phyloP scores from a whole-genome alignment of 2,113 vertebrate species.

The Corythaeola cristata region DNA sequence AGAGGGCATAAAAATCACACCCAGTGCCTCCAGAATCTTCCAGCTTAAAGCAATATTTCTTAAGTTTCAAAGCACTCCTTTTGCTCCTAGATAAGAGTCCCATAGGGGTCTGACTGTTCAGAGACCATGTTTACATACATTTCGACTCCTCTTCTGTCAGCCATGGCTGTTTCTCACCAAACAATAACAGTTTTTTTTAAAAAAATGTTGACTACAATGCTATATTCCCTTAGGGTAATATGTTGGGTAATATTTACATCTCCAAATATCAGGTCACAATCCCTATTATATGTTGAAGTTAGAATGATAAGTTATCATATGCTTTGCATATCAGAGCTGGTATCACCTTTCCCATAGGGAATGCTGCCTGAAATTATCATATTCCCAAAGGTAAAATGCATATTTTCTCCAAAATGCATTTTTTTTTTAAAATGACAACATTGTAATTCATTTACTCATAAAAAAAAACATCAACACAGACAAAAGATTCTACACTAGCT shows the following conservation, averaged over 20 bases:
- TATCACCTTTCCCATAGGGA: conserved; percentile 87
- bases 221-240: conserved; percentile 83
- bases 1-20: conserved; percentile 74
- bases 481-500: conserved; percentile 76
- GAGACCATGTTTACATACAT: conserved; percentile 67
- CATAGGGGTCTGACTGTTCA: conserved; percentile 65
- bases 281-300: conserved; percentile 83
- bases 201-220: conserved; percentile 77
- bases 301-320: conserved; percentile 87
- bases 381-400: conserved; percentile 86
- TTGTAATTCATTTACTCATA: conserved; percentile 77
- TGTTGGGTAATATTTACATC: conserved; percentile 84
- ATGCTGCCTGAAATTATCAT: conserved; percentile 84
- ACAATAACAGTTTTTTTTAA: conserved; percentile 64
- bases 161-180: conserved; percentile 74
- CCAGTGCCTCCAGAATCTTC: conserved; percentile 79
- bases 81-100: conserved; percentile 76
- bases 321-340: conserved; percentile 87
- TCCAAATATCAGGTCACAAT: conserved; percentile 87
- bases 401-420: conserved; percentile 82
- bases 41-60: conserved; percentile 79
- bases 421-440: conserved; percentile 74
- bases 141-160: conserved; percentile 73
- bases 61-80: conserved; percentile 73
- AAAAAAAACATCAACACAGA: conserved; percentile 72